phyloP scores from a whole-genome alignment of 1,140 invertebrate species.

The Trichonephila clavipes region DNA sequence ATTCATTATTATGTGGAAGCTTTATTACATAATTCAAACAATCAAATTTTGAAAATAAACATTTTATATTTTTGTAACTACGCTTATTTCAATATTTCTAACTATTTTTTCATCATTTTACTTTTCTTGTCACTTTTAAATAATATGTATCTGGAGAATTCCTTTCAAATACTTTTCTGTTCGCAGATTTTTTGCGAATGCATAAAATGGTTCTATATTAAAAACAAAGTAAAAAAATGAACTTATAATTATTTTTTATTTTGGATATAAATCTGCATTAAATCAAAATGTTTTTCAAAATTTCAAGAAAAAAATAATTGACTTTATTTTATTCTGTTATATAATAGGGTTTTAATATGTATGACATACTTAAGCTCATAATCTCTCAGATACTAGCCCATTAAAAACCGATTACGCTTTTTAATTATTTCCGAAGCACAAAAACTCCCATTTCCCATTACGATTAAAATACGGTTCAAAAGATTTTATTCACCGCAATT shows the following conservation, averaged over 20 bases:
- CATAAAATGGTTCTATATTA: no score
- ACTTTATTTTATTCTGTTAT: not conserved
- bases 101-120: no score
- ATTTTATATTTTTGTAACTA: no score
- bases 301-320: not conserved
- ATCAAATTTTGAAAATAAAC: no score
- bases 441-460: not conserved
- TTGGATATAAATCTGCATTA: not conserved
- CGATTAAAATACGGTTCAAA: not conserved
- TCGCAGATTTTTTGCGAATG: no score
- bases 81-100: no score
- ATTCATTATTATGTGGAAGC: no score
- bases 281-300: not conserved
- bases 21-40: no score
- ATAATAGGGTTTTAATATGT: not conserved
- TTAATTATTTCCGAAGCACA: slow-evolving; percentile 1
- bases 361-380: not conserved
- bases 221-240: not conserved
- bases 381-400: slow-evolving; percentile 14
- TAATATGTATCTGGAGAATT: no score
- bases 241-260: not conserved
- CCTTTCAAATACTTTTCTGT: no score
- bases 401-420: slow-evolving; percentile 15
- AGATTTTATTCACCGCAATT: not conserved
- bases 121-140: no score